Evolutionary conservation across 30 jellyfish, hydroid and myxozoan species (phyloP).

Genomic region (Clytia hemisphaerica): DNA sequence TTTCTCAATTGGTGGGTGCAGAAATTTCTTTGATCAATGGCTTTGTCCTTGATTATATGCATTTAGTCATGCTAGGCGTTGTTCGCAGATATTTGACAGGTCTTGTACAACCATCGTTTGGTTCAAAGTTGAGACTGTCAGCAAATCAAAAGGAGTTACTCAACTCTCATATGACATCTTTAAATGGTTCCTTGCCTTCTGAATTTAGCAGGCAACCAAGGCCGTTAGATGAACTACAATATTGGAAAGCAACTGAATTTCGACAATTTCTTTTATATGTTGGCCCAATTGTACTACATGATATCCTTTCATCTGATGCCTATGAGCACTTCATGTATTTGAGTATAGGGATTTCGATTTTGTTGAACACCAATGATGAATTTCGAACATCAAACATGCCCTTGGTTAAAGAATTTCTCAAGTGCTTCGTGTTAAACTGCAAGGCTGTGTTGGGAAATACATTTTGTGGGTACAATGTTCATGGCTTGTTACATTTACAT

Average conservation of each 20-base stretch:
- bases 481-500: slow-evolving; percentile 33
- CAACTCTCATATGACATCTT: not conserved
- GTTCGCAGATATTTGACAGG: slow-evolving; percentile 11
- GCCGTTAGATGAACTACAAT: no score
- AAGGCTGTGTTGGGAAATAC: slow-evolving; percentile 44
- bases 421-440: slow-evolving; percentile 30
- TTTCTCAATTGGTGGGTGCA: slow-evolving; percentile 3
- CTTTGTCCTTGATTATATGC: slow-evolving; percentile 10
- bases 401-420: slow-evolving; percentile 14
- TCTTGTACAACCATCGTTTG: slow-evolving; percentile 2
- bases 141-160: not conserved
- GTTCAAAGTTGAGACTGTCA: slow-evolving; percentile 4
- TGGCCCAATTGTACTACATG: no score
- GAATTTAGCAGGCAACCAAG: no score
- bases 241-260: no score
- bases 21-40: slow-evolving; percentile 13
- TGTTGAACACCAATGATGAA: no score
- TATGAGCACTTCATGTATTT: no score
- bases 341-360: no score
- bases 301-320: no score
- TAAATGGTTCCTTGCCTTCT: slow-evolving; percentile 22
- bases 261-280: no score
- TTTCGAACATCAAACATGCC: not conserved
- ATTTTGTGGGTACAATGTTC: slow-evolving; percentile 57
- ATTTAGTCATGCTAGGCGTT: slow-evolving; percentile 35